These are phyloP conservation scores for Melopsittacus undulatus DNA, from an alignment of 2,797 vertebrate species.

Conservation along the genomic window DNA sequence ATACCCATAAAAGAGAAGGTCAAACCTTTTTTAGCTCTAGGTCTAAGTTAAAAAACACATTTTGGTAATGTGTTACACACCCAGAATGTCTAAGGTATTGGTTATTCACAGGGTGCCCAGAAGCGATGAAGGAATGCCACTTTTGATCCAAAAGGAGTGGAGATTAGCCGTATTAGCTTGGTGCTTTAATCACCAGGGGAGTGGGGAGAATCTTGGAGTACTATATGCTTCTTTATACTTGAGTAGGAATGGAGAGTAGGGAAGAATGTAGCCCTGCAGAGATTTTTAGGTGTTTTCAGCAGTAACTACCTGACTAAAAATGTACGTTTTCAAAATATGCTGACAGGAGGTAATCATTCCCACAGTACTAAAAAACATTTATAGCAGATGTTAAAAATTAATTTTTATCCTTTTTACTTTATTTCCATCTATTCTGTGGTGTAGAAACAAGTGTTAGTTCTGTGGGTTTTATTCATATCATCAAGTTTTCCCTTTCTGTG, in stretches of 20 bases:
- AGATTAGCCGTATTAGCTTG: background rate
- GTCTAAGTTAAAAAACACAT: background rate
- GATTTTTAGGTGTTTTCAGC: background rate
- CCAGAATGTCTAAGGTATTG: background rate
- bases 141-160: background rate
- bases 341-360: background rate
- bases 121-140: background rate
- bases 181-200: background rate
- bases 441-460: background rate
- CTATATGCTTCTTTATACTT: background rate
- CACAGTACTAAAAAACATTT: background rate
- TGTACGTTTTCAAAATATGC: background rate
- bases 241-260: background rate
- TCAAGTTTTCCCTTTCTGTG: background rate
- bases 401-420: background rate
- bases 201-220: background rate
- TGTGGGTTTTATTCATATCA: background rate
- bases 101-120: background rate
- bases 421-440: background rate
- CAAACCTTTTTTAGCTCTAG: background rate
- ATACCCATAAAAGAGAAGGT: conserved; percentile 15
- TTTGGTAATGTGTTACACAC: background rate
- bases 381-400: background rate
- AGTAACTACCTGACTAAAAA: background rate
- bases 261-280: background rate